These are phyloP conservation scores for Rhincodon typus DNA, from an alignment of 2,797 vertebrate species.

Conservation along the genomic window DNA sequence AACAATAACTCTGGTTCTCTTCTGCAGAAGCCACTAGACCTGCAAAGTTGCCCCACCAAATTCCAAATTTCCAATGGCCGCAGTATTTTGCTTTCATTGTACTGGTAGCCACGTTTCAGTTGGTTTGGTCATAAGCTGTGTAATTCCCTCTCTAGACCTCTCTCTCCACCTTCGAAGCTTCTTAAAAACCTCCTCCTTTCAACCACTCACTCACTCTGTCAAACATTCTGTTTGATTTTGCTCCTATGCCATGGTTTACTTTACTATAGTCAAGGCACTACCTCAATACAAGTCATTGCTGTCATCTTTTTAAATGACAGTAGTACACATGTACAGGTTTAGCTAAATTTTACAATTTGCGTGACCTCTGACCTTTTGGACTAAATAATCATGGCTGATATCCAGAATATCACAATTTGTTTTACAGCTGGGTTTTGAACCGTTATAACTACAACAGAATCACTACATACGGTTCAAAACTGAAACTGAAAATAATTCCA, in stretches of 20 bases:
- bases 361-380: background rate
- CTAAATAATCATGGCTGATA: background rate
- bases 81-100: too few relatives aligned
- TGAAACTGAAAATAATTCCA: slow-evolving; percentile 23
- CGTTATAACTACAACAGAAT: background rate
- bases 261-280: background rate
- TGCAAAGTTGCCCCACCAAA: too few relatives aligned
- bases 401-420: too few relatives aligned
- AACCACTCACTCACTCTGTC: background rate
- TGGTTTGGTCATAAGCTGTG: background rate
- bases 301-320: background rate
- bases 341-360: background rate
- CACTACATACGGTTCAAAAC: background rate
- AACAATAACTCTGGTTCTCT: too few relatives aligned
- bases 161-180: background rate
- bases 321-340: background rate
- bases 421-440: background rate
- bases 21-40: too few relatives aligned
- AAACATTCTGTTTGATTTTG: background rate
- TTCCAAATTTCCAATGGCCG: too few relatives aligned
- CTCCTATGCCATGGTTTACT: background rate
- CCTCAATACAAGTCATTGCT: background rate
- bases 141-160: background rate
- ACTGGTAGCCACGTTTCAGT: background rate
- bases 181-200: background rate